Conservation (phyloP, 1,140 invertebrate genomes). For the Procambarus clarkii region DNA sequence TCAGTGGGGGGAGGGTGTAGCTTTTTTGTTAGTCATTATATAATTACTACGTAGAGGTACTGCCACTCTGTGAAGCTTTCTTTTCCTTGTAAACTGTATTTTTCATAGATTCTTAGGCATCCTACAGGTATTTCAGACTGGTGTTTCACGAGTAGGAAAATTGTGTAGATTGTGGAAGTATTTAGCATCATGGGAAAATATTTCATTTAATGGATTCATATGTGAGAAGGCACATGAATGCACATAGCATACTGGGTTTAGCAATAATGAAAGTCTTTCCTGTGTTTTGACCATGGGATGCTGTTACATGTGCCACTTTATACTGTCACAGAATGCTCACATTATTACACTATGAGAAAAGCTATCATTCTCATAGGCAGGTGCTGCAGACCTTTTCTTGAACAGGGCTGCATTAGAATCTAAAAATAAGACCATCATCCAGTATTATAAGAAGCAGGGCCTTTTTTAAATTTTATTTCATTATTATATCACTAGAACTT, state of each 20-base stretch:
- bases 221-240: constrained; percentile 21
- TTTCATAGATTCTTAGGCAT: constrained; percentile 34
- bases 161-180: constrained; percentile 25
- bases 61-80: constrained; percentile 18
- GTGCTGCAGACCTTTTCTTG: constrained; percentile 5
- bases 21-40: constrained; percentile 16
- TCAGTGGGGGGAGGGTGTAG: constrained; percentile 2
- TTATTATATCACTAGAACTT: constrained; percentile 14
- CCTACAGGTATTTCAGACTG: constrained; percentile 23
- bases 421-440: constrained; percentile 39
- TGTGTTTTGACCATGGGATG: constrained; percentile 27
- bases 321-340: background rate
- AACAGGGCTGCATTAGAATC: constrained; percentile 15
- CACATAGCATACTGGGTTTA: constrained; percentile 41
- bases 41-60: constrained; percentile 20
- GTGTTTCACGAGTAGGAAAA: constrained; percentile 28
- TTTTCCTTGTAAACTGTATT: constrained; percentile 7
- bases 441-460: constrained; percentile 46
- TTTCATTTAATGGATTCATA: constrained; percentile 24
- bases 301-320: constrained; percentile 29
- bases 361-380: constrained; percentile 10
- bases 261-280: constrained; percentile 49
- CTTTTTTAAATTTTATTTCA: constrained; percentile 20
- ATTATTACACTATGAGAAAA: constrained; percentile 8
- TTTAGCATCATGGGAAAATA: constrained; percentile 16